Conservation (phyloP, 2,113 vertebrate genomes). For the Nematolebias whitei region DNA sequence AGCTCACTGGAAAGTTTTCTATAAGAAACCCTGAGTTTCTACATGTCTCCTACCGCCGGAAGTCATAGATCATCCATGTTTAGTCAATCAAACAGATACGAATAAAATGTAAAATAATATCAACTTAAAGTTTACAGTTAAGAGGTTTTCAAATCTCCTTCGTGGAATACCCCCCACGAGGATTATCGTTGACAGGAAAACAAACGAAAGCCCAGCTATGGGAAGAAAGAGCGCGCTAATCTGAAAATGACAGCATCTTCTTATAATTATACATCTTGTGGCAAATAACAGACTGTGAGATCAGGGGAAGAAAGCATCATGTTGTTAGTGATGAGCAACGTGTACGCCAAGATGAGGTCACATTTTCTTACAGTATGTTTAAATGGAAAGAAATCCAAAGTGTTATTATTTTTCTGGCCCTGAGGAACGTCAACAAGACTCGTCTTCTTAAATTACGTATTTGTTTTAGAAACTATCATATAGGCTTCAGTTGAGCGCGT, state of each 20-base stretch:
- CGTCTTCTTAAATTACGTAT: conserved; percentile 53
- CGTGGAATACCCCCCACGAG: too few species aligned
- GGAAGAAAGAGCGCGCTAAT: conserved; percentile 6
- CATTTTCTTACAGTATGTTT: background rate
- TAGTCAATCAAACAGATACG: too few species aligned
- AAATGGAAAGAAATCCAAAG: background rate
- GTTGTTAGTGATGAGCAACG: background rate
- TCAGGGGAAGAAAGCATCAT: too few species aligned
- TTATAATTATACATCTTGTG: background rate
- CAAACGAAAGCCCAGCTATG: conserved; percentile 1
- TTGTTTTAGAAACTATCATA: conserved; percentile 64
- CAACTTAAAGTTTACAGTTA: too few species aligned
- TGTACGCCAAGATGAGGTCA: background rate
- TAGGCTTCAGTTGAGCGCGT: conserved; percentile 54
- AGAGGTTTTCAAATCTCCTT: too few species aligned
- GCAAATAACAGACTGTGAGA: background rate
- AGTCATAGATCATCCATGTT: too few species aligned
- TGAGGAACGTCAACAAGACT: conserved; percentile 21
- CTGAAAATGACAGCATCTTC: conserved; percentile 6
- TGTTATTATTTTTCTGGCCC: conserved; percentile 1
- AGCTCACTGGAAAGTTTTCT: too few species aligned
- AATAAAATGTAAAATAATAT: too few species aligned
- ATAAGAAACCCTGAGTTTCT: too few species aligned
- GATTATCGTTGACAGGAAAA: background rate
- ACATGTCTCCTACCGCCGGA: too few species aligned